A percentile compares a stretch with the other conserved stretches of the same genome.
Evolutionary conservation across 2,888 invertebrate genomes (phyloP).

Genomic region (Cybosia mesomella): DNA sequence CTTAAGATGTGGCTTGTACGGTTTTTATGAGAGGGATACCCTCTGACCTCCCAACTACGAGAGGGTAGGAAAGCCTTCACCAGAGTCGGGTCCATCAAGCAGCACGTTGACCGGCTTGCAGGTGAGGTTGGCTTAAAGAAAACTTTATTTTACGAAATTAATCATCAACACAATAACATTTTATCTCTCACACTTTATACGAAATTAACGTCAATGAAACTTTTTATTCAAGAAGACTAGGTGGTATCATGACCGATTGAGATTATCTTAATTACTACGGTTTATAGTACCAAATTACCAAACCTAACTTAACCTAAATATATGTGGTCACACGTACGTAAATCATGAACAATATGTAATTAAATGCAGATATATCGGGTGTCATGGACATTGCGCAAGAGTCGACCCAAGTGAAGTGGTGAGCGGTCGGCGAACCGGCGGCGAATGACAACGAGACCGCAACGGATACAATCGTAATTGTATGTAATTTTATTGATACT

Average conservation of each 20-base stretch:
- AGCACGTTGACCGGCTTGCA: no score
- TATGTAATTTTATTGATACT: constrained; percentile 35
- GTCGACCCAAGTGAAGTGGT: constrained; percentile 20
- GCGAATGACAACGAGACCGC: constrained; percentile 47
- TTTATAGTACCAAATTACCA: neutral
- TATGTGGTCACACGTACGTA: constrained; percentile 31
- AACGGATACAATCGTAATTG: constrained; percentile 39
- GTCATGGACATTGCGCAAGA: constrained; percentile 44
- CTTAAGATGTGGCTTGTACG: no score
- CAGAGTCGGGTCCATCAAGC: no score
- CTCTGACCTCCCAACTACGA: no score
- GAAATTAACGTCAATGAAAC: neutral
- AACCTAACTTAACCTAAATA: constrained; percentile 10
- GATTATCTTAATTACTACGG: neutral
- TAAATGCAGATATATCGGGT: constrained; percentile 37
- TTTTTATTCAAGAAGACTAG: neutral
- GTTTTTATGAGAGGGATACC: no score
- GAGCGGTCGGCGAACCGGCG: constrained; percentile 40
- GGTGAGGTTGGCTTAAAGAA: no score
- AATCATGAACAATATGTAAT: constrained; percentile 41
- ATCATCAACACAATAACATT: neutral
- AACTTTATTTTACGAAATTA: neutral
- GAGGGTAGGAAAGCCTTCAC: no score
- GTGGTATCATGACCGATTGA: neutral
- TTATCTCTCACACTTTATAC: neutral